A percentile compares a stretch with the other conserved stretches of the same genome.
Conservation (phyloP, 2,797 vertebrate species). For the Scleropages formosus region DNA sequence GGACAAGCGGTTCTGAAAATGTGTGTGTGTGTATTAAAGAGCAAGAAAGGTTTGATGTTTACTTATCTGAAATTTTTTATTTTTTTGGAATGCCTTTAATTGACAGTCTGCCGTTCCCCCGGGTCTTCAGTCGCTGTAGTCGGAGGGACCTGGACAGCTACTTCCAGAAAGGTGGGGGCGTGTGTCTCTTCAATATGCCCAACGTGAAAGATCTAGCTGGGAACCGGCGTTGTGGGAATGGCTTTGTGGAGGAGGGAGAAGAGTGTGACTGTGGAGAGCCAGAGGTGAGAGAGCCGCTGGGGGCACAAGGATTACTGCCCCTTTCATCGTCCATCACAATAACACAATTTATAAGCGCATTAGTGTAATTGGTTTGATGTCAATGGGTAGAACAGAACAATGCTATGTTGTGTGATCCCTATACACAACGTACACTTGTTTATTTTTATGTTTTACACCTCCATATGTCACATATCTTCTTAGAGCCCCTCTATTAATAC, state of each 20-base stretch:
- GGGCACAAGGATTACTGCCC: no score
- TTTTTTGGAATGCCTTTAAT: background rate
- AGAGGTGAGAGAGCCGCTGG: constrained; percentile 65
- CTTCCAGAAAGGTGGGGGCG: constrained; percentile 89
- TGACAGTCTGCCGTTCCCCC: constrained; percentile 84
- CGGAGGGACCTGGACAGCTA: constrained; percentile 83
- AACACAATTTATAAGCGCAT: background rate
- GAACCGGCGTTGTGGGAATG: constrained; percentile 85
- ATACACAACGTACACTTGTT: background rate
- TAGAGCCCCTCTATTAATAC: background rate
- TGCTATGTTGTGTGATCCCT: background rate
- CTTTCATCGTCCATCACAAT: no score
- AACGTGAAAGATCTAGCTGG: constrained; percentile 77
- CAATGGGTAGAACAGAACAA: no score
- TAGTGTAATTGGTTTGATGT: no score
- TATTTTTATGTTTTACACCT: background rate
- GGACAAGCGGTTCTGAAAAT: no score
- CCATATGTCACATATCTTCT: background rate
- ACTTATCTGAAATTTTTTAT: no score
- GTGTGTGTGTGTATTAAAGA: no score
- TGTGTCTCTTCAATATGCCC: constrained; percentile 86
- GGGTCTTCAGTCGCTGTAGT: constrained; percentile 90
- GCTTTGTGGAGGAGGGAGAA: constrained; percentile 87
- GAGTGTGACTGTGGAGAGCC: constrained; percentile 87
- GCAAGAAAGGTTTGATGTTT: no score